phyloP scores from a whole-genome alignment of 2,888 invertebrate genomes.

The Melinaea menophilus region DNA sequence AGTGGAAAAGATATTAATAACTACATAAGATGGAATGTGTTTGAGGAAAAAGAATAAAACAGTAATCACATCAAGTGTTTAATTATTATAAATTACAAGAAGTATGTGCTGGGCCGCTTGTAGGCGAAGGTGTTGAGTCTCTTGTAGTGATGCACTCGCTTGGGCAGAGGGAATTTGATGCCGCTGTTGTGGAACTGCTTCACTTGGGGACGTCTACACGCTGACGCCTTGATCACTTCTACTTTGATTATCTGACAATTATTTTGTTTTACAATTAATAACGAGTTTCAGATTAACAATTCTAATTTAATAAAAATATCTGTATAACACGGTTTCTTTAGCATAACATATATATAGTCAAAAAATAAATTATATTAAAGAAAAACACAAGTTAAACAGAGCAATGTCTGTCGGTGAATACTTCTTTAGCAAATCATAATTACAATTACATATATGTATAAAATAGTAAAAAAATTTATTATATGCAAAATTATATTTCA shows the following conservation, averaged over 20 bases:
- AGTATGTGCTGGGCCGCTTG: conserved; percentile 88
- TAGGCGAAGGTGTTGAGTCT: conserved; percentile 90
- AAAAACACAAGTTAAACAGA: no score
- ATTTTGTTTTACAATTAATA: conserved; percentile 18
- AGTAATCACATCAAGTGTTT: conserved; percentile 51
- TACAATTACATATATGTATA: no score
- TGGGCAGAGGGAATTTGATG: conserved; percentile 98
- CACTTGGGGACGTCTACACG: conserved; percentile 95
- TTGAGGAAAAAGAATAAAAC: conserved; percentile 21
- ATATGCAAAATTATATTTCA: no score
- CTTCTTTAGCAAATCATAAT: no score
- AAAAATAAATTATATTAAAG: no score
- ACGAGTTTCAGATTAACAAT: neutral
- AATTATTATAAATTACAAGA: conserved; percentile 73
- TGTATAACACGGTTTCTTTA: no score
- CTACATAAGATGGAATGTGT: neutral
- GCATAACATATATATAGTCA: no score
- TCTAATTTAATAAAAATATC: neutral
- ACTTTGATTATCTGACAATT: conserved; percentile 94
- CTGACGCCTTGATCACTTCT: conserved; percentile 91
- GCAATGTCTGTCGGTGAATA: no score
- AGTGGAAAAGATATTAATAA: no score
- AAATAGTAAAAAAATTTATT: no score
- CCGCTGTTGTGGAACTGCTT: conserved; percentile 99
- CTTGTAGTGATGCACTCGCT: conserved; percentile 90